phyloP scores from a whole-genome alignment of 2,113 vertebrate species.

The Tetrax tetrax region DNA sequence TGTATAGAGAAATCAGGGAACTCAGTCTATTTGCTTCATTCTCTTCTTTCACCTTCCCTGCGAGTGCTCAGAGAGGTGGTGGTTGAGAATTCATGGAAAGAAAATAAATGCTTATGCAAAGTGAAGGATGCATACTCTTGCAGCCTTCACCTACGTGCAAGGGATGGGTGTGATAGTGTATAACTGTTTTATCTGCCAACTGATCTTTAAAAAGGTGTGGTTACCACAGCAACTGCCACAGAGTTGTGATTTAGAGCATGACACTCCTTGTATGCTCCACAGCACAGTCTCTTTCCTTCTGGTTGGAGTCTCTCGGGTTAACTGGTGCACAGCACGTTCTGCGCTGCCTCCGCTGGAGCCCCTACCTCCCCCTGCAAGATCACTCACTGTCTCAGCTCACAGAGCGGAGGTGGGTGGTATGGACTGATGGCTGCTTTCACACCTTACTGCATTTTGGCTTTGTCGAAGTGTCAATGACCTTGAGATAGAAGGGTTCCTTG shows the following conservation, averaged over 20 bases:
- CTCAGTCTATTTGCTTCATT: not conserved
- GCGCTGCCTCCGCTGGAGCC: not conserved
- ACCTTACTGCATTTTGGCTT: not conserved
- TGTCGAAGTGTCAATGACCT: not conserved
- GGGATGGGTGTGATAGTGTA: not conserved
- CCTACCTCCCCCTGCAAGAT: not conserved
- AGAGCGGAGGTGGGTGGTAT: not conserved
- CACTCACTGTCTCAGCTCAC: not conserved
- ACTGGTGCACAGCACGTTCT: too few species aligned
- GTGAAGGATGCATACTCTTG: not conserved
- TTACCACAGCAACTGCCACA: constrained; percentile 16
- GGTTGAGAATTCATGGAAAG: not conserved
- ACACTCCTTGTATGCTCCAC: not conserved
- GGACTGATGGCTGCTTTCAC: not conserved
- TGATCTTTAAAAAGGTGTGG: constrained; percentile 12
- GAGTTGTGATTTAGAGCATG: not conserved
- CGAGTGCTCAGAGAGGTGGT: not conserved
- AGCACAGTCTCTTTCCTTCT: not conserved
- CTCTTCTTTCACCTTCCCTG: not conserved
- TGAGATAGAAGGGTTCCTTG: not conserved
- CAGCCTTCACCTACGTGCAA: not conserved
- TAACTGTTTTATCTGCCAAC: constrained; percentile 8
- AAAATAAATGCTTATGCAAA: not conserved
- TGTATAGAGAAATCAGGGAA: not conserved
- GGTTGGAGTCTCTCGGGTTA: not conserved